Base-by-base conservation (phyloP, 2,888 invertebrate species). In the Plagodis dolabraria region DNA sequence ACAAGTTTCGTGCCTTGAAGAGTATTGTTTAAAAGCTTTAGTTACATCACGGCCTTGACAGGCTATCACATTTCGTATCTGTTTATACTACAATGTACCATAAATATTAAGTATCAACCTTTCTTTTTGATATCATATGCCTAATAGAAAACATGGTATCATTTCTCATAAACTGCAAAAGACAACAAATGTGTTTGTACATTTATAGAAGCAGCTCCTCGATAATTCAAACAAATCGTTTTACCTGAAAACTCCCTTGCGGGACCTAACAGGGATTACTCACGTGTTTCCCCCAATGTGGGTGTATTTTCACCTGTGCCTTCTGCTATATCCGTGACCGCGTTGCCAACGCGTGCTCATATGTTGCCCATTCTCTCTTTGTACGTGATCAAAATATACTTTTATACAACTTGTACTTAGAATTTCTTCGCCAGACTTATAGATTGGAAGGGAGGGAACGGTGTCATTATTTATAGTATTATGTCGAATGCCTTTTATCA, bases 331-430 rank as follows among this genome's bases (percentile, higher is more conserved):
- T 85, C 82, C 86, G 86, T 86, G 86, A 87, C 86, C 86, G 81
- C 80, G 77, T 82, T 86, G 83, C 85, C 74, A 86, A 87, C 79
- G 73, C 76, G 76, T 78, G 82, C 86, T 86, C 86, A 85, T 86
- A 86, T 86, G 86, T 85, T 82, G 83, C 83, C 80, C 75, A 84
- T 84, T 84, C 83, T 84, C 78, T 78, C 77, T 74, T 62, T 49
- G 68, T 73, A 85, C 85, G 85, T 85, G 85, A 85, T 77, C 69
- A 69, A 83, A 85, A 85, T 85, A 83, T 77, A 79, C 71, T 79
- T 77, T 77, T 68, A 72, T 53, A 53, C 67, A 77, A 81, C 68
- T 79, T 80, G 80, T 80, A 80, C 80, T 83, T 79, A 76, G 70
- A 75, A 74, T 81, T 82, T 77, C 77, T 65, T 38, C 35, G 56